phyloP scores from a whole-genome alignment of 2,797 vertebrate genomes.

The Orestias chungarensis region DNA sequence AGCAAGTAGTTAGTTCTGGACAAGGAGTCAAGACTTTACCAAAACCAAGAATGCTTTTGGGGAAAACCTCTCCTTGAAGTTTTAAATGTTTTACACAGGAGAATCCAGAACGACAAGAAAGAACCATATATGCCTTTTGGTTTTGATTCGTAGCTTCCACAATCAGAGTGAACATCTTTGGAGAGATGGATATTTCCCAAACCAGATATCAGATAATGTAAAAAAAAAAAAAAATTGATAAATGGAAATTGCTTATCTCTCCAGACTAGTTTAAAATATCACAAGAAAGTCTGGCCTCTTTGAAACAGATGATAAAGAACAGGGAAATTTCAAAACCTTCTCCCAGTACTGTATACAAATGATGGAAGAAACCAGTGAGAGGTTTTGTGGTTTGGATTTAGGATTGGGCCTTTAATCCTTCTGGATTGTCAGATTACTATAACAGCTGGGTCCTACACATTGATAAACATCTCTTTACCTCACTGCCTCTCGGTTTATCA shows the following conservation, averaged over 20 bases:
- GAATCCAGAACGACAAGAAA: neutral
- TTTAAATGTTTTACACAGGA: no score
- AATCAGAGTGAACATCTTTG: neutral
- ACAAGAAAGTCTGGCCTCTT: neutral
- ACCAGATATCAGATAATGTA: neutral
- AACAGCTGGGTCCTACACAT: constrained; percentile 76
- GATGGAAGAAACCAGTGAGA: constrained; percentile 60
- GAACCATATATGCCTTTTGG: neutral
- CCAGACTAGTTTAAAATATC: neutral
- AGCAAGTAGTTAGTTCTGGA: neutral
- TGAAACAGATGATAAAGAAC: neutral
- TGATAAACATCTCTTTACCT: constrained; percentile 60
- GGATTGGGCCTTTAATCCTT: constrained; percentile 76
- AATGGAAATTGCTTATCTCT: neutral
- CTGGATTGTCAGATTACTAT: constrained; percentile 80
- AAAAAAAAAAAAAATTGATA: neutral
- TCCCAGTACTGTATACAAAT: constrained; percentile 53
- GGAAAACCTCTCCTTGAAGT: neutral
- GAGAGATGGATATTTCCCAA: neutral
- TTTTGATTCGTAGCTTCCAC: neutral
- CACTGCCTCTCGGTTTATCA: constrained; percentile 31
- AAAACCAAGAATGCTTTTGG: no score
- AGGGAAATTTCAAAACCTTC: neutral
- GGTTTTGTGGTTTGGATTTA: constrained; percentile 29
- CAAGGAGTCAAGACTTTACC: neutral